These are phyloP conservation scores for Autographa pulchrina DNA, from an alignment of 2,888 invertebrate species.

Conservation along the genomic window DNA sequence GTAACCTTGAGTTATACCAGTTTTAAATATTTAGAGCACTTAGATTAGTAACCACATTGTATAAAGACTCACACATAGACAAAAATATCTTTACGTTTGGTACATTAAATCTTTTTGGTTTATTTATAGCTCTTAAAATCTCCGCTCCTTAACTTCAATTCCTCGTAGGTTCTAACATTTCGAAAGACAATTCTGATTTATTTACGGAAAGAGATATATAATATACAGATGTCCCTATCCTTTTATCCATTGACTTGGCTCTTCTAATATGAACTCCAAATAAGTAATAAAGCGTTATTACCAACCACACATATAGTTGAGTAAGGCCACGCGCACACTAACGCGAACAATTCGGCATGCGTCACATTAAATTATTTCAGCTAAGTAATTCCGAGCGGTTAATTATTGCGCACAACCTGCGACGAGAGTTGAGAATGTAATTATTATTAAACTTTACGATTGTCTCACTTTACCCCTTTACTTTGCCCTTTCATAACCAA, in stretches of 20 bases:
- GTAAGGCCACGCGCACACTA: constrained; percentile 63
- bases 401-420: constrained; percentile 88
- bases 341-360: constrained; percentile 76
- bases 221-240: background rate
- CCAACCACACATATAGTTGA: constrained; percentile 33
- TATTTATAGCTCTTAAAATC: background rate
- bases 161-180: background rate
- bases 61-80: background rate
- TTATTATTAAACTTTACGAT: constrained; percentile 90
- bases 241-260: background rate
- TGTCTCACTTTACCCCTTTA: constrained; percentile 89
- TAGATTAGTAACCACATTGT: constrained; percentile 25
- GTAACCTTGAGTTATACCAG: constrained; percentile 77
- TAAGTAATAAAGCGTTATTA: constrained; percentile 36
- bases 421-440: constrained; percentile 89
- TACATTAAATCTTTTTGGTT: background rate
- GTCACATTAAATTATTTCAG: constrained; percentile 89
- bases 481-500: constrained; percentile 61
- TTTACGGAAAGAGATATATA: background rate
- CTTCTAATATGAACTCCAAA: constrained; percentile 38
- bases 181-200: no score
- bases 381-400: constrained; percentile 89
- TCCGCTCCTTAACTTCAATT: background rate
- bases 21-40: constrained; percentile 84
- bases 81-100: background rate